Conservation (phyloP, 2,888 invertebrate genomes). For the Eulithis prunata region DNA sequence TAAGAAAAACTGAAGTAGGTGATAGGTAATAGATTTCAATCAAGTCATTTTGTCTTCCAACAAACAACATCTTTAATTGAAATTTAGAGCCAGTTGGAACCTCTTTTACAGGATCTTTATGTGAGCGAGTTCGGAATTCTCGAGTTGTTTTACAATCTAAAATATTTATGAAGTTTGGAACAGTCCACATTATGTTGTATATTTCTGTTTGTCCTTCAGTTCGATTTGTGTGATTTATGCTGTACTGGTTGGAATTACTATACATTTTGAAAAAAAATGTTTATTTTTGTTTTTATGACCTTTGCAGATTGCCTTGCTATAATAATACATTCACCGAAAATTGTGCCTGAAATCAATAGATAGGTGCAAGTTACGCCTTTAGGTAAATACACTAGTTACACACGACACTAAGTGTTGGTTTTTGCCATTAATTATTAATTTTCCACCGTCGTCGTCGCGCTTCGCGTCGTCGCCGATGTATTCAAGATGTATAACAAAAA, state of each 20-base stretch:
- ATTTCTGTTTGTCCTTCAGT: constrained; percentile 75
- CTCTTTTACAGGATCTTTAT: constrained; percentile 53
- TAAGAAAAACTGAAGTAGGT: constrained; percentile 69
- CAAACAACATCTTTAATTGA: constrained; percentile 74
- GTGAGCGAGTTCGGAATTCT: constrained; percentile 73
- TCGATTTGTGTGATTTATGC: constrained; percentile 42
- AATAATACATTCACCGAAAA: no score
- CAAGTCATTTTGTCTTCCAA: constrained; percentile 72
- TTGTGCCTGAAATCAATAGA: no score
- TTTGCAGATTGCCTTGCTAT: no score
- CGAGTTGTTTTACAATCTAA: constrained; percentile 65
- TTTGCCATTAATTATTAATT: no score
- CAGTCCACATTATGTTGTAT: constrained; percentile 73
- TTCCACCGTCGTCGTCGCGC: no score
- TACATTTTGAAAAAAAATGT: constrained; percentile 13
- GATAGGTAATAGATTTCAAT: constrained; percentile 75
- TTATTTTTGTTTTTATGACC: no score
- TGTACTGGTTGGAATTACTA: constrained; percentile 22
- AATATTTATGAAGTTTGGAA: constrained; percentile 67
- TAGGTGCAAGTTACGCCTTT: no score
- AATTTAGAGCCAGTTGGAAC: constrained; percentile 56
- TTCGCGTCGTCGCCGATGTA: no score
- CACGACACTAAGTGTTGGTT: no score
- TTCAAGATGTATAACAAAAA: no score
- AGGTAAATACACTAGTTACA: no score